These are phyloP conservation scores for Heliconius cydno DNA, from an alignment of 2,888 invertebrate genomes.

Conservation along the genomic window DNA sequence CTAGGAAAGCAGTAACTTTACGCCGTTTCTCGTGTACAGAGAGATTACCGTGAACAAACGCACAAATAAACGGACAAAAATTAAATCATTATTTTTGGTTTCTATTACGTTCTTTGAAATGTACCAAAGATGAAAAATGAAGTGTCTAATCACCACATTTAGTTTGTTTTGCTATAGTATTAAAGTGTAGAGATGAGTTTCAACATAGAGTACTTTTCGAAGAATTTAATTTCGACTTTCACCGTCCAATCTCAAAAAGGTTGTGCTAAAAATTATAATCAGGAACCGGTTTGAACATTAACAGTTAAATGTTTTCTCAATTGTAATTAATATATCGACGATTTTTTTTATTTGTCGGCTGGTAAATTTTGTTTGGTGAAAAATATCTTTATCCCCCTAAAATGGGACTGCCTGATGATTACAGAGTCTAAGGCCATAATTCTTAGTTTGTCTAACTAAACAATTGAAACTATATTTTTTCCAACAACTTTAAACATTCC, in stretches of 20 bases:
- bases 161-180: not conserved
- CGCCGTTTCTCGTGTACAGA: not conserved
- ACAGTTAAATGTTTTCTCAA: not conserved
- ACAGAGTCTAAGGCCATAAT: too few relatives aligned
- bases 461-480: too few relatives aligned
- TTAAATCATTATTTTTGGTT: too few relatives aligned
- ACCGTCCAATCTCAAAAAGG: not conserved
- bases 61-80: too few relatives aligned
- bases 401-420: too few relatives aligned
- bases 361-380: too few relatives aligned
- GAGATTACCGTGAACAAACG: too few relatives aligned
- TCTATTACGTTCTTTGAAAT: not conserved
- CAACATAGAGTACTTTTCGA: not conserved
- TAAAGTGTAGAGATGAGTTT: not conserved
- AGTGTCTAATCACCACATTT: not conserved
- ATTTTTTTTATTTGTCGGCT: too few relatives aligned
- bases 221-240: conserved; percentile 1
- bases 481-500: too few relatives aligned
- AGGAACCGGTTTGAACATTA: not conserved
- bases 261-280: not conserved
- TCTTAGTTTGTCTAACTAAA: too few relatives aligned
- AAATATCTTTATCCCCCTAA: too few relatives aligned
- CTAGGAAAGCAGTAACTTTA: not conserved
- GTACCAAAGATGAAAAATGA: not conserved
- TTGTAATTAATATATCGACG: not conserved